Percentiles rank a stretch among this genome's conserved stretches.
Conservation (phyloP, 2,797 vertebrate genomes). For the Aphelocoma californica region DNA sequence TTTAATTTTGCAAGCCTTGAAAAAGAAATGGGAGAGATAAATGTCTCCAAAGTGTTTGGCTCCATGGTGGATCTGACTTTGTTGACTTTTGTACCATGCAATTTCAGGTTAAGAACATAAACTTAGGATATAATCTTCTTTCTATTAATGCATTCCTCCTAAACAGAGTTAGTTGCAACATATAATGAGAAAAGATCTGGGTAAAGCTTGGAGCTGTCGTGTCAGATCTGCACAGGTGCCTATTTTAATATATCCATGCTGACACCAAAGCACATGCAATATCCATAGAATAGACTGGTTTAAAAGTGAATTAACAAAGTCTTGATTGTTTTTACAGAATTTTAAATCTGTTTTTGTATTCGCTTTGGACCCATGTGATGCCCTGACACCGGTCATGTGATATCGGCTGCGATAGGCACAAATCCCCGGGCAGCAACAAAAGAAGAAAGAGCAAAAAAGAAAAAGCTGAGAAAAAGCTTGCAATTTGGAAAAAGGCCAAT, state of each 20-base stretch:
- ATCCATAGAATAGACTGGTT: not conserved
- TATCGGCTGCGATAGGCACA: constrained; percentile 79
- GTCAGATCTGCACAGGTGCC: constrained; percentile 12
- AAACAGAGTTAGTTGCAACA: constrained; percentile 14
- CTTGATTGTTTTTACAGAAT: constrained; percentile 74
- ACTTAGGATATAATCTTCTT: not conserved
- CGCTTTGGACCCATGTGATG: constrained; percentile 80
- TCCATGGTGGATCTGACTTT: not conserved
- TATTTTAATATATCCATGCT: not conserved
- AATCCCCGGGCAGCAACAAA: constrained; percentile 83
- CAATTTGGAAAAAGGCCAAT: constrained; percentile 78
- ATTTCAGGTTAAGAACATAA: not conserved
- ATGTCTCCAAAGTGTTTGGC: not conserved
- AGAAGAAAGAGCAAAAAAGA: constrained; percentile 80
- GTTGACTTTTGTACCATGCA: not conserved
- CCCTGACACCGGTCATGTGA: constrained; percentile 81
- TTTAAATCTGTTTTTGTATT: constrained; percentile 78
- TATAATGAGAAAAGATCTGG: not conserved
- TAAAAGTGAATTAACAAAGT: constrained; percentile 67
- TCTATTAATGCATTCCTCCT: not conserved
- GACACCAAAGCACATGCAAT: not conserved
- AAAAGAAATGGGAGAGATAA: not conserved
- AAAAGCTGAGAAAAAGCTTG: constrained; percentile 81
- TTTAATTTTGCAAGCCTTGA: constrained; percentile 23
- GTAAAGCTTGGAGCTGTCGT: constrained; percentile 14